A percentile compares a stretch with the other conserved stretches of the same genome.
phyloP scores from a whole-genome alignment of 2,888 invertebrate genomes.

The Pseudococcus longispinus region DNA sequence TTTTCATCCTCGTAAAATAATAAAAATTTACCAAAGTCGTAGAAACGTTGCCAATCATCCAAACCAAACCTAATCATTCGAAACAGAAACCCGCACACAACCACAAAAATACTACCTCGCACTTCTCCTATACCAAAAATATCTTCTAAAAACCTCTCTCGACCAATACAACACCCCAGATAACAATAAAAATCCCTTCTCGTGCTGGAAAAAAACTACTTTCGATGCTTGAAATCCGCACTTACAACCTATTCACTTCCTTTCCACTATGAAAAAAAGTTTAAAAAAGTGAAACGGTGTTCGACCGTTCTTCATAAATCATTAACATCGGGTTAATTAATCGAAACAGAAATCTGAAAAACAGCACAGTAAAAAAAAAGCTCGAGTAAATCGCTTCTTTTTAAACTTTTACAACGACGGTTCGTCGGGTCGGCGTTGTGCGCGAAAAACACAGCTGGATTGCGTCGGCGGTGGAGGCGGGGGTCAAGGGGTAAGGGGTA shows the following conservation, averaged over 20 bases:
- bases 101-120: too few relatives aligned
- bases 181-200: too few relatives aligned
- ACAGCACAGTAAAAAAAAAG: neutral
- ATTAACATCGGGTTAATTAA: conserved; percentile 8
- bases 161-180: too few relatives aligned
- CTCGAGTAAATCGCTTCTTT: neutral
- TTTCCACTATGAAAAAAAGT: neutral
- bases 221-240: neutral
- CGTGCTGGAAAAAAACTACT: neutral
- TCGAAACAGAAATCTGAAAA: neutral
- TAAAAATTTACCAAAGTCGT: too few relatives aligned
- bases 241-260: neutral
- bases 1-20: too few relatives aligned
- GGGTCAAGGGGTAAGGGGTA: neutral
- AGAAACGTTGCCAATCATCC: too few relatives aligned
- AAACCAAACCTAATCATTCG: too few relatives aligned
- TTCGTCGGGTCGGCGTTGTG: neutral
- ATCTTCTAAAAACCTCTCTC: too few relatives aligned
- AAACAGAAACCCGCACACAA: too few relatives aligned
- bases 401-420: neutral
- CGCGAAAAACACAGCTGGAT: neutral
- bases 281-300: neutral
- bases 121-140: too few relatives aligned
- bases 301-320: neutral
- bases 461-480: neutral